A percentile compares a stretch with the other conserved stretches of the same genome.
These are phyloP conservation scores for Brachionus koreanus DNA, from an alignment of 1,140 invertebrate species.

Conservation along the genomic window DNA sequence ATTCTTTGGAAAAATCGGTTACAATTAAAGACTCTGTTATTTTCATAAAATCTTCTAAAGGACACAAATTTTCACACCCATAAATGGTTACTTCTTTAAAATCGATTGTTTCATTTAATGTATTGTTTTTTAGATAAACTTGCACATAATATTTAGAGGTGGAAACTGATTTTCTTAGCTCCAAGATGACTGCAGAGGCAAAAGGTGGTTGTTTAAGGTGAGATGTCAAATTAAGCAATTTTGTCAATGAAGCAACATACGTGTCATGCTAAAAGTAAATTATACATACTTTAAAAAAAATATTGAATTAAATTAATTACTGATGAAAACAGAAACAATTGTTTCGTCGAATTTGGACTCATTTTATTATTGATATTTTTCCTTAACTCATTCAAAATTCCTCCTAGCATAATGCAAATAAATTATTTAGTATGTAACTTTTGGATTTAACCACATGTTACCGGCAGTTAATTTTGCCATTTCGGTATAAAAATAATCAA, in stretches of 20 bases:
- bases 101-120: background rate
- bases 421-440: too few species aligned
- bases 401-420: background rate
- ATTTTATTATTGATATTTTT: conserved; percentile 20
- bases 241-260: conserved; percentile 26
- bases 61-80: conserved; percentile 36
- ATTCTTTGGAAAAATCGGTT: background rate
- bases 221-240: conserved; percentile 5
- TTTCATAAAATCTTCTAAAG: conserved; percentile 29
- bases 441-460: background rate
- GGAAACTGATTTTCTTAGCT: background rate
- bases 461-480: conserved; percentile 33
- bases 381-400: background rate
- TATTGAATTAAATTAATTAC: background rate
- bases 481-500: conserved; percentile 31
- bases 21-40: background rate
- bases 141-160: conserved; percentile 32
- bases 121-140: conserved; percentile 37
- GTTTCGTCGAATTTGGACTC: background rate
- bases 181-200: background rate
- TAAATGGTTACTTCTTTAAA: conserved; percentile 20
- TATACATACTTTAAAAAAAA: background rate
- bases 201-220: conserved; percentile 32
- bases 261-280: conserved; percentile 29
- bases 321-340: conserved; percentile 37